A percentile compares a stretch with the other conserved stretches of the same genome.
Evolutionary conservation across 2,888 invertebrate species (phyloP).

Genomic region (Ophraella communa): DNA sequence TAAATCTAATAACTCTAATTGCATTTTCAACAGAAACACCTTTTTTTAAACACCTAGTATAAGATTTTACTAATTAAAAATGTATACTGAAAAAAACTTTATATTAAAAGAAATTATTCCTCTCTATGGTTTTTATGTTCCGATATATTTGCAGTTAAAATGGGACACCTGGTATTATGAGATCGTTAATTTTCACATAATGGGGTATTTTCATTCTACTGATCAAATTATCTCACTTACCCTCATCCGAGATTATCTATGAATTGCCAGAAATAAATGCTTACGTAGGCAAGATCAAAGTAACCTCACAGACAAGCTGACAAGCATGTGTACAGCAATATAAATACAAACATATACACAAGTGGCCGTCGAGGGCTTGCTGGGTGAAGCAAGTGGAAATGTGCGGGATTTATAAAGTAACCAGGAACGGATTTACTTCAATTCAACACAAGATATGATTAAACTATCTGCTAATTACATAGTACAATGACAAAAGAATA

Average conservation of each 20-base stretch:
- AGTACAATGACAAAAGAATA: slow-evolving; percentile 10
- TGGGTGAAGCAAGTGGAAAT: slow-evolving; percentile 11
- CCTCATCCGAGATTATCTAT: slow-evolving; percentile 12
- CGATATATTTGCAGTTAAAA: too few species aligned
- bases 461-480: slow-evolving; percentile 27
- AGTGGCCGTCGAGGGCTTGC: slow-evolving; percentile 21
- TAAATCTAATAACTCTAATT: too few species aligned
- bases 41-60: too few species aligned
- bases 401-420: slow-evolving; percentile 18
- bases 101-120: too few species aligned
- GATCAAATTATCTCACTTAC: slow-evolving; percentile 3
- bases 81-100: too few species aligned
- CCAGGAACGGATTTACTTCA: slow-evolving; percentile 27
- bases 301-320: slow-evolving; percentile 9
- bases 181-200: too few species aligned
- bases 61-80: too few species aligned
- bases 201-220: not conserved
- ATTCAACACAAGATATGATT: slow-evolving; percentile 32
- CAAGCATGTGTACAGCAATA: slow-evolving; percentile 1
- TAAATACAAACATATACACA: slow-evolving; percentile 8
- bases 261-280: slow-evolving; percentile 28
- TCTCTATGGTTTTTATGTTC: too few species aligned
- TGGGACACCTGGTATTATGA: too few species aligned
- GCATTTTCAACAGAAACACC: too few species aligned
- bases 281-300: slow-evolving; percentile 29